These are phyloP conservation scores for Antitype chi DNA, from an alignment of 2,888 invertebrate species.

Conservation along the genomic window DNA sequence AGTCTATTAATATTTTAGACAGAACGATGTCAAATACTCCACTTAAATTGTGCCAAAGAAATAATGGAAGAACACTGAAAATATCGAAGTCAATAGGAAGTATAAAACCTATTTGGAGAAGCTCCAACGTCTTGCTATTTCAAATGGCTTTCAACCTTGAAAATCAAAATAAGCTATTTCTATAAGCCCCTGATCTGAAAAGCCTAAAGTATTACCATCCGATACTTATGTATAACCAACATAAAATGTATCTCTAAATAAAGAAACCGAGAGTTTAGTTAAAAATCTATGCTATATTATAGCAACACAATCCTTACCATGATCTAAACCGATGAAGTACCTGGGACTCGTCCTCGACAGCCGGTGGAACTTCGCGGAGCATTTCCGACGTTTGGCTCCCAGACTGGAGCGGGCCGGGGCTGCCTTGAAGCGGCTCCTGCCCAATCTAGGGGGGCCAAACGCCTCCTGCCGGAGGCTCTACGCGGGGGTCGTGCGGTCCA, in stretches of 20 bases:
- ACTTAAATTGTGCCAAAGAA: conserved; percentile 43
- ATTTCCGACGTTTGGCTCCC: too few species aligned
- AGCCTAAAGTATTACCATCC: neutral
- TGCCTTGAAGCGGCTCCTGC: too few species aligned
- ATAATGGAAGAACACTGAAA: conserved; percentile 24
- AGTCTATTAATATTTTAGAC: conserved; percentile 14
- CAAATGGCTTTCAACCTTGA: conserved; percentile 34
- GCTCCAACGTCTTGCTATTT: conserved; percentile 52
- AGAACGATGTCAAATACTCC: conserved; percentile 2
- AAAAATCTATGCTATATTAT: too few species aligned
- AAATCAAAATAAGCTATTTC: conserved; percentile 40
- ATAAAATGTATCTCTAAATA: neutral
- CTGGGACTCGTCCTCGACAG: too few species aligned
- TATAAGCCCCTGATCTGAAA: neutral
- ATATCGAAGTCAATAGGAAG: conserved; percentile 30
- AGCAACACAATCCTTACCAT: too few species aligned
- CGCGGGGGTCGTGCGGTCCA: too few species aligned
- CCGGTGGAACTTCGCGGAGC: too few species aligned
- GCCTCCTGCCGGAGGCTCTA: too few species aligned
- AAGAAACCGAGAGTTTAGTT: neutral
- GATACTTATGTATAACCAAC: neutral
- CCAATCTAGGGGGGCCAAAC: too few species aligned
- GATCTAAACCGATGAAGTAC: too few species aligned
- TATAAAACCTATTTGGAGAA: conserved; percentile 53
- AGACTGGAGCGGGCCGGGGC: too few species aligned